Percentiles rank a stretch among this genome's conserved stretches.
Evolutionary conservation across 64 coral and sea anemone species (phyloP).

Genomic region (Platygyra sinensis): DNA sequence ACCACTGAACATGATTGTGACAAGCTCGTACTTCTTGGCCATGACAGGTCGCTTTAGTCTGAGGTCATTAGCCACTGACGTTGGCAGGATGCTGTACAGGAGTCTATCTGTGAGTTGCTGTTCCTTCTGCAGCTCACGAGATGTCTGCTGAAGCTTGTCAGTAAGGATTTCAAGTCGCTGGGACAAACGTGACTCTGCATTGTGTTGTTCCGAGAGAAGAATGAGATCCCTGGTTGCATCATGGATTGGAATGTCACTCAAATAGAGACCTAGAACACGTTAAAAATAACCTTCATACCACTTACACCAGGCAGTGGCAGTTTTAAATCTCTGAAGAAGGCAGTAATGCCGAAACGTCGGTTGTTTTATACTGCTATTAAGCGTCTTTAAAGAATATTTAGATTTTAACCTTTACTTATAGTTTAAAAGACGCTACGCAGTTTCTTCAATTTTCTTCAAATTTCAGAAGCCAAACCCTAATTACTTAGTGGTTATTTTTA

Average conservation of each 20-base stretch:
- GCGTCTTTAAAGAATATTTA: too few relatives aligned
- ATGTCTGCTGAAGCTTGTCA: conserved; percentile 98
- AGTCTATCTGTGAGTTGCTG: conserved; percentile 93
- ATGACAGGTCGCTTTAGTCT: conserved; percentile 83
- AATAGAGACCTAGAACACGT: conserved; percentile 75
- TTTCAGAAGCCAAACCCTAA: too few relatives aligned
- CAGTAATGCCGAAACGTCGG: too few relatives aligned
- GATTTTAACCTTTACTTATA: too few relatives aligned
- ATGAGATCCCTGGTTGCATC: conserved; percentile 99
- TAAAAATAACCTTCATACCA: background rate
- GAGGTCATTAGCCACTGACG: conserved; percentile 95
- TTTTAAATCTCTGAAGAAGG: too few relatives aligned
- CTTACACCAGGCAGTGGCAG: too few relatives aligned
- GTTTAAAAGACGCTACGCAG: too few relatives aligned
- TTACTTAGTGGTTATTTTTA: too few relatives aligned
- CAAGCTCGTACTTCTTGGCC: conserved; percentile 97
- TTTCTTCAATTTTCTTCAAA: too few relatives aligned
- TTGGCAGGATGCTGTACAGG: conserved; percentile 90
- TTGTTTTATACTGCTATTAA: too few relatives aligned
- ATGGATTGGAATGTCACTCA: conserved; percentile 98
- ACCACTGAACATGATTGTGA: conserved; percentile 97
- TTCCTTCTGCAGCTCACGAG: conserved; percentile 85
- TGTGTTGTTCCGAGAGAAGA: conserved; percentile 94
- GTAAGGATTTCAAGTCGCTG: conserved; percentile 96
- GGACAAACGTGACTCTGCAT: conserved; percentile 94